Conservation (phyloP, 2,888 invertebrate genomes). For the Hemistola chrysoprasaria region DNA sequence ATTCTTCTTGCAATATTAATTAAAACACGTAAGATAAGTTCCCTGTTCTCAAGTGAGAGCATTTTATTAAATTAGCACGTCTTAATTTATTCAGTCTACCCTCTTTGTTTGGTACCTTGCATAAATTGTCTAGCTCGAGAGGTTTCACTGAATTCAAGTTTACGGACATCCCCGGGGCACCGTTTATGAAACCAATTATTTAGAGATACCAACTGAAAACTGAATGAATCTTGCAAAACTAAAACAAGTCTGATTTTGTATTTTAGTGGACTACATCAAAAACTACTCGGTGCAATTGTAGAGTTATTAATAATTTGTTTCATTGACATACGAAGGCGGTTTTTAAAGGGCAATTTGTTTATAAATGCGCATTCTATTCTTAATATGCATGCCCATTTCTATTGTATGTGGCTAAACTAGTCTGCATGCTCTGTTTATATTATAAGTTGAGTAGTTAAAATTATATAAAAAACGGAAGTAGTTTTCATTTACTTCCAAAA, state of each 20-base stretch:
- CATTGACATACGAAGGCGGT: too few relatives aligned
- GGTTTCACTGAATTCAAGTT: conserved; percentile 32
- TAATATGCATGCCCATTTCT: too few relatives aligned
- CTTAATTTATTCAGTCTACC: conserved; percentile 25
- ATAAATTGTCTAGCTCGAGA: conserved; percentile 22
- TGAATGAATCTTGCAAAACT: conserved; percentile 20
- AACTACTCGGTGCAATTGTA: too few relatives aligned
- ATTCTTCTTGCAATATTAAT: neutral
- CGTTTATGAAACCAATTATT: conserved; percentile 42
- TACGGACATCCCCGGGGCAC: conserved; percentile 37
- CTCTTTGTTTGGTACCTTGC: conserved; percentile 17
- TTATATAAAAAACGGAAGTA: too few relatives aligned
- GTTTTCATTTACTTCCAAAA: too few relatives aligned
- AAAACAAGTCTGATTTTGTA: conserved; percentile 1
- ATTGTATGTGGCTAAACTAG: too few relatives aligned
- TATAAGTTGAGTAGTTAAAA: too few relatives aligned
- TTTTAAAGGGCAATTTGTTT: too few relatives aligned
- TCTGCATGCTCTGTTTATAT: too few relatives aligned
- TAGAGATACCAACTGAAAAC: conserved; percentile 33
- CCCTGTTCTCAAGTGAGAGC: conserved; percentile 9
- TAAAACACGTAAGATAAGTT: conserved; percentile 5
- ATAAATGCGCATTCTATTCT: too few relatives aligned
- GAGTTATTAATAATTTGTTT: too few relatives aligned
- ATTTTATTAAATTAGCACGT: conserved; percentile 24
- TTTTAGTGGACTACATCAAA: too few relatives aligned